phyloP scores from a whole-genome alignment of 2,797 vertebrate genomes.

The Hippopotamyrus pictus region DNA sequence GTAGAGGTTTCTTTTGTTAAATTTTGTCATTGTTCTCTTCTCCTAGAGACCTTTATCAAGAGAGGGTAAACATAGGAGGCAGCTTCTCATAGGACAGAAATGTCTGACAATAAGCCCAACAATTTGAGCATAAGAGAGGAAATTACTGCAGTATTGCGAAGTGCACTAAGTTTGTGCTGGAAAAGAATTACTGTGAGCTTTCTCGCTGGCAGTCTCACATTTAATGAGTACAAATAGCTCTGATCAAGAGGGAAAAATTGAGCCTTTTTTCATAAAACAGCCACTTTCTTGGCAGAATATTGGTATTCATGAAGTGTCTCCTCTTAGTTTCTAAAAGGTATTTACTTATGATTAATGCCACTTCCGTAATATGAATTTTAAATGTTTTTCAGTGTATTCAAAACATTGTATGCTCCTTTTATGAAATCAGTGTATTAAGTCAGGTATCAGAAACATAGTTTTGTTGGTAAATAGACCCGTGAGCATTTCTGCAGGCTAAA shows the following conservation, averaged over 20 bases:
- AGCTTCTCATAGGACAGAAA: background rate
- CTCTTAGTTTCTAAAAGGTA: slow-evolving; percentile 18
- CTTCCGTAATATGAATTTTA: background rate
- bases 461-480: background rate
- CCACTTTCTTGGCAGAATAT: slow-evolving; percentile 16
- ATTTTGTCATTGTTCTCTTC: background rate
- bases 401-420: background rate
- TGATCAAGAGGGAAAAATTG: slow-evolving; percentile 14
- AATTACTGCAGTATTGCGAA: slow-evolving; percentile 2
- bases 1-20: background rate
- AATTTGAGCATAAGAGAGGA: slow-evolving; percentile 6
- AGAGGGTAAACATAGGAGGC: background rate
- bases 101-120: background rate
- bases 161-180: background rate
- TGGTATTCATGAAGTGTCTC: slow-evolving; percentile 17
- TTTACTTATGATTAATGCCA: slow-evolving; percentile 20
- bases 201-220: slow-evolving; percentile 10
- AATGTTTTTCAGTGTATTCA: slow-evolving; percentile 1
- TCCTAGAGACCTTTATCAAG: background rate
- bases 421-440: background rate
- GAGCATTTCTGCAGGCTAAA: background rate
- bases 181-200: slow-evolving; percentile 17
- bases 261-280: slow-evolving; percentile 17
- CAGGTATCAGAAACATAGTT: background rate
- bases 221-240: slow-evolving; percentile 24